Base-by-base conservation (phyloP, 2,888 invertebrate genomes). In the Dolomedes plantarius region DNA sequence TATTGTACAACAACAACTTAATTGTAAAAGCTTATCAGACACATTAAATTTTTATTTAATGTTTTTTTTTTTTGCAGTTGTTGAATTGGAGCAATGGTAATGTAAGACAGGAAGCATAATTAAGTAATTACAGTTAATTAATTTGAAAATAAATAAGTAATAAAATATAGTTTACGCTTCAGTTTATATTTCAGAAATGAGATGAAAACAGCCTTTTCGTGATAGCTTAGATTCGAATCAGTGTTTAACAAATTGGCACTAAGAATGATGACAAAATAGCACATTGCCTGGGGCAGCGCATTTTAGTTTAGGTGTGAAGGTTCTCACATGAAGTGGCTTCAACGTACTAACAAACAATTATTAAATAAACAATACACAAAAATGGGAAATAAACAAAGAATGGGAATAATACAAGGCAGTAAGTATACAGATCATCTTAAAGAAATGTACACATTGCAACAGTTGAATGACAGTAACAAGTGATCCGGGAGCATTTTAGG, bases 271-370 rank as follows among this genome's bases (percentile, higher is more conserved):
- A 6, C 13, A 56, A 23, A n/a, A 23, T 23, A 46, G 46, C 23
- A 56, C 13, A 23, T 23, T 19, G 11, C 56, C 5, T 46, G 2
- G 46, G 16, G 9, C 46, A 36, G 36, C 36, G 36, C 11, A 7
- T 11, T 36, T 36, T 7, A 36, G 6, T 7, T 11, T 36, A n/a
- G n/a, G 36, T 6, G 3, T 56, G 23, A 36, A 36, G 5, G 6
- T 36, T 23, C 23, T 56, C 23, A 56, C 23, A 31, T n/a, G 71
- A 82, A 82, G 74, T 82, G n/a, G 82, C 82, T 75, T 82, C 82
- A 82, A 50, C 75, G 64, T 75, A 82, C 28, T 73, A 31, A 62
- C 72, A 50, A 80, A 71, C 71, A 69, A 36, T 27, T 23, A 39
- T 27, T 68, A 68, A 39, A 68, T 68, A 39, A 32, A 36, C 39